Percentiles rank a stretch among this genome's conserved stretches.
Evolutionary conservation across 2,797 vertebrate genomes (phyloP).

Genomic region (Neomorphus geoffroyi): DNA sequence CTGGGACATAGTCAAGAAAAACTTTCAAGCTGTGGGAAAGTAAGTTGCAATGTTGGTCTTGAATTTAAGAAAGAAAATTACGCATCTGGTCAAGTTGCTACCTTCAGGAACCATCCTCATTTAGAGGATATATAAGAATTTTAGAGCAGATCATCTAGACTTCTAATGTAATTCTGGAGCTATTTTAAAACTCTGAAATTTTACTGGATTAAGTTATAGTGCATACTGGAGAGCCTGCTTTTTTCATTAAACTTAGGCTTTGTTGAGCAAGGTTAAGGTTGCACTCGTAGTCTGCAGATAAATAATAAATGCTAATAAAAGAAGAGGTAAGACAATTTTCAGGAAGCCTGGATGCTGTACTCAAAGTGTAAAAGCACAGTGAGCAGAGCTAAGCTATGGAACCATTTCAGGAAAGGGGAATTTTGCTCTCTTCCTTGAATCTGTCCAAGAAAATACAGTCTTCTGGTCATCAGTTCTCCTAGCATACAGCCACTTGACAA

Average conservation of each 20-base stretch:
- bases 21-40: neutral
- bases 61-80: neutral
- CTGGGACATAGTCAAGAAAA: neutral
- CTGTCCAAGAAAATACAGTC: rapidly evolving
- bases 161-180: neutral
- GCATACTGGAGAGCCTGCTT: neutral
- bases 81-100: neutral
- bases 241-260: neutral
- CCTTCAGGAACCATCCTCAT: neutral
- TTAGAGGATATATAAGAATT: neutral
- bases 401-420: neutral
- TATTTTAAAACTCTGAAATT: neutral
- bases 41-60: neutral
- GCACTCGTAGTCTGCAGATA: neutral
- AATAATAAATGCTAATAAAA: neutral
- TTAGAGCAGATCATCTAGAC: neutral
- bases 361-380: neutral
- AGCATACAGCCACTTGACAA: neutral
- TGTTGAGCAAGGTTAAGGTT: neutral
- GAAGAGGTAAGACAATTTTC: neutral
- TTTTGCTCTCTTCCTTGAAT: neutral
- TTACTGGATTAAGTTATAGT: neutral
- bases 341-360: neutral
- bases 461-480: neutral
- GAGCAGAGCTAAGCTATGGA: neutral